Percentiles rank a stretch among this genome's conserved stretches.
These are phyloP conservation scores for Oncopeltus fasciatus DNA, from an alignment of 1,140 invertebrate species.

Conservation along the genomic window DNA sequence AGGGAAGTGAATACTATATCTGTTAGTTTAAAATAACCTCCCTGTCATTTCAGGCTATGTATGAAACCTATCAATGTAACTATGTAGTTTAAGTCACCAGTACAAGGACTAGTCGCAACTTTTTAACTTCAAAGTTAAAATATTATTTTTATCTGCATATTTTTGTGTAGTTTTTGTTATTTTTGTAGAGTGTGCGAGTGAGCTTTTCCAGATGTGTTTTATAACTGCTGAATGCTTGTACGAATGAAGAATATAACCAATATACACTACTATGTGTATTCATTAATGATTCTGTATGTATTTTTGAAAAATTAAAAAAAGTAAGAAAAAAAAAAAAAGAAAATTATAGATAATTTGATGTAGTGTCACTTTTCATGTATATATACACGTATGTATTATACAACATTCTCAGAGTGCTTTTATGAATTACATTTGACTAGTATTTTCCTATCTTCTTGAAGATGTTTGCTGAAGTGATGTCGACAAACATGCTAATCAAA, in stretches of 20 bases:
- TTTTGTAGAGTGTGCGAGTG: constrained; percentile 10
- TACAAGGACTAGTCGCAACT: constrained; percentile 12
- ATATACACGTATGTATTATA: constrained; percentile 2
- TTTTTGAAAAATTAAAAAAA: constrained; percentile 16
- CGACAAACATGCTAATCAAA: neutral
- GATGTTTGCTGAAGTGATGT: constrained; percentile 3
- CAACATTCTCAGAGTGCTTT: constrained; percentile 9
- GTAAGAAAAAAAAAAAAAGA: constrained; percentile 8
- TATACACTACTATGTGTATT: constrained; percentile 4
- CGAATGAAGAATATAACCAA: neutral
- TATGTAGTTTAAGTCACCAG: constrained; percentile 8
- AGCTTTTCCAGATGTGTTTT: constrained; percentile 9
- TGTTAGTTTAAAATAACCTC: constrained; percentile 14
- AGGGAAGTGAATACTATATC: constrained; percentile 10
- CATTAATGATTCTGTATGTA: constrained; percentile 7
- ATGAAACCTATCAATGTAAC: neutral
- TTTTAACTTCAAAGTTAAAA: constrained; percentile 11
- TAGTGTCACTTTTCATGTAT: constrained; percentile 7
- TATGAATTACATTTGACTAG: neutral
- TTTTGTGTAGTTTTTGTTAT: constrained; percentile 13
- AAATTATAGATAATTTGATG: constrained; percentile 4
- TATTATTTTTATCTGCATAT: constrained; percentile 13
- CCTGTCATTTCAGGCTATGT: constrained; percentile 10
- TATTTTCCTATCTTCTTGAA: constrained; percentile 3
- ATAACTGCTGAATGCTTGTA: constrained; percentile 9